Conservation (phyloP, 2,797 vertebrate species). For the Thripadectes ignobilis region DNA sequence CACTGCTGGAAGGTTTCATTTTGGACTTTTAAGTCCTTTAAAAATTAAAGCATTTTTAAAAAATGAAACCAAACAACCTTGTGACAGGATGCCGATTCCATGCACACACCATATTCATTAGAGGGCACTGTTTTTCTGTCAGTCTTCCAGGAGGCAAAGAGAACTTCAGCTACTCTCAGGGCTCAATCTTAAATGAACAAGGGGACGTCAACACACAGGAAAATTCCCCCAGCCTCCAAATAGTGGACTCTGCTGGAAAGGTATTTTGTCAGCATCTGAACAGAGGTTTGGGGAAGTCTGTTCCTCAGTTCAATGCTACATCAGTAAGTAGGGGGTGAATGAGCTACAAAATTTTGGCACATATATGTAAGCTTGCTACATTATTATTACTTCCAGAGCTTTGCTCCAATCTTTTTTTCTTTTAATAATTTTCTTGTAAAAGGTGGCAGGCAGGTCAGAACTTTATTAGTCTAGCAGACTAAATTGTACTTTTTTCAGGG, state of each 20-base stretch:
- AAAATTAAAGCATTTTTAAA: constrained; percentile 15
- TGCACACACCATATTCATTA: constrained; percentile 44
- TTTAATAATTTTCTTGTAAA: neutral
- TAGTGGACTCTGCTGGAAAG: neutral
- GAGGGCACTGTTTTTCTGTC: constrained; percentile 68
- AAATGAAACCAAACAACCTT: neutral
- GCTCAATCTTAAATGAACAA: neutral
- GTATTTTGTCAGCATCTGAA: neutral
- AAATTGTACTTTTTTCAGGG: neutral
- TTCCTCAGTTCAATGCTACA: neutral
- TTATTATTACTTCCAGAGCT: neutral
- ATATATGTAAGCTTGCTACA: neutral
- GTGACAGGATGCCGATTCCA: neutral
- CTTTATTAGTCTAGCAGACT: neutral
- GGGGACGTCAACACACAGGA: neutral
- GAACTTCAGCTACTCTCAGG: neutral
- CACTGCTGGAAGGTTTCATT: neutral
- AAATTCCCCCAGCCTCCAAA: neutral
- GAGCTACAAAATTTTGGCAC: neutral
- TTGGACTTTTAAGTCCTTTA: neutral
- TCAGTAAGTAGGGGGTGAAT: neutral
- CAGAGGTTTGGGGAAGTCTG: neutral
- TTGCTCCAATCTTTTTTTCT: neutral
- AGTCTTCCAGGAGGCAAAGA: neutral
- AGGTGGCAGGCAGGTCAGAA: neutral